Conservation (phyloP, 2,797 vertebrate genomes). For the Falco naumanni region DNA sequence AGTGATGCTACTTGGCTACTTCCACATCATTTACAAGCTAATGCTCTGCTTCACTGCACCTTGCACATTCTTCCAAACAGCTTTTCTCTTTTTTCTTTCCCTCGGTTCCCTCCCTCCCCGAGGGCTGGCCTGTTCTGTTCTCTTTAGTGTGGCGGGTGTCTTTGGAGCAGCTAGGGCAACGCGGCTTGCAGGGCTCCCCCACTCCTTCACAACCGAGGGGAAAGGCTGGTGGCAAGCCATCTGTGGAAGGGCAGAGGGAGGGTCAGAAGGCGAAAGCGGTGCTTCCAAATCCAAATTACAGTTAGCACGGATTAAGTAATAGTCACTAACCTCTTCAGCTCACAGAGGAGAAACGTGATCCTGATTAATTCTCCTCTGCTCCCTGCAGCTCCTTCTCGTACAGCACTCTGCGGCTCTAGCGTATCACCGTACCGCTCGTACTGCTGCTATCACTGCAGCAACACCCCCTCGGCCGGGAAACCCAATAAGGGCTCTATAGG, state of each 20-base stretch:
- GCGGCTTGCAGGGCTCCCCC: background rate
- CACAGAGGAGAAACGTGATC: background rate
- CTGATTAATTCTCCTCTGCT: background rate
- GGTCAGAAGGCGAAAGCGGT: background rate
- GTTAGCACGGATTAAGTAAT: background rate
- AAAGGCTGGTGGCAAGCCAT: background rate
- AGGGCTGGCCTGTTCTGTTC: background rate
- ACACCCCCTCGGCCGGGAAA: slow-evolving; percentile 30
- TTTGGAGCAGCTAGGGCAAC: background rate
- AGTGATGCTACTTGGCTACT: background rate
- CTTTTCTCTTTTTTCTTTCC: background rate
- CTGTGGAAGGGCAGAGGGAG: background rate
- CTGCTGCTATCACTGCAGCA: background rate
- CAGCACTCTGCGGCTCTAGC: background rate
- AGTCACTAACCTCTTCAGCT: slow-evolving; percentile 47
- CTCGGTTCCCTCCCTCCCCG: too few species aligned
- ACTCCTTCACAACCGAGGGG: background rate
- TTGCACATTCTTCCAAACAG: background rate
- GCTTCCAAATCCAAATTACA: background rate
- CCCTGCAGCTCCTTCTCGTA: background rate
- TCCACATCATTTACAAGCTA: background rate
- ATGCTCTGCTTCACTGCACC: background rate
- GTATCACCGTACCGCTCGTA: background rate
- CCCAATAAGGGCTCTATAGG: slow-evolving; percentile 21
- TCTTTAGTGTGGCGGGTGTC: background rate